Base-by-base conservation (phyloP, 1,140 invertebrate genomes). In the Hermetia illucens region DNA sequence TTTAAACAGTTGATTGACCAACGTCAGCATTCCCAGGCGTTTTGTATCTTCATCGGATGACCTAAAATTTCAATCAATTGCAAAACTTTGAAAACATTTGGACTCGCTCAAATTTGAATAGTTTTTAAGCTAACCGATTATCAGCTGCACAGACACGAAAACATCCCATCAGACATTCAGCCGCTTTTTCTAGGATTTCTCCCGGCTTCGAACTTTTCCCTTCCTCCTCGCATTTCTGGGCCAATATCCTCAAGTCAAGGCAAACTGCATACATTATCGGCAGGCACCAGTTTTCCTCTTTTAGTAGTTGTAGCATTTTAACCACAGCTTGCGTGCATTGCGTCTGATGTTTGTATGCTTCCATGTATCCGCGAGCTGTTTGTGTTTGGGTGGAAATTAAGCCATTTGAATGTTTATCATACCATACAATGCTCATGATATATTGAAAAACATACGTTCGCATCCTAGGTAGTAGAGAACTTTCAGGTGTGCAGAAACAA, bases 1-100 rank as follows among this genome's bases (percentile, higher is more conserved):
- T 69, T 97, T 97, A 39, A 98, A 85, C 9, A 98, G 67, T 60
- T 98, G 93, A 66, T 98, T 98, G 0, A 96, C 89, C 27, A 98
- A 64, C 48, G 82, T 81, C 47, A 98, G 64, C 89, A 98, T 97
- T 42, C 92, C 93, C 70, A 90, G 79, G 53, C 89, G 74, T 64
- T 97, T 98, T 0, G 91, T 91, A 34, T 91, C 82, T 43, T 85
- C 75, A 46, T 89, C 82, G 1, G 85, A 76, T 16, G 85, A 75
- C 36, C 83, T 73, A 34, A 5, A 34, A 34, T 13, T 16, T 5
- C 8, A 24, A 16, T 8, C 17, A n/a, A n/a, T n/a, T n/a, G n/a
- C n/a, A n/a, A n/a, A n/a, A n/a, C n/a, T n/a, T n/a, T n/a, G n/a
- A n/a, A n/a, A 36, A 30, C 12, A 31, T 5, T n/a, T 20, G 3